A percentile compares a stretch with the other conserved stretches of the same genome.
These are phyloP conservation scores for Bimastos eiseni DNA, from an alignment of 2,888 invertebrate genomes.

Conservation along the genomic window DNA sequence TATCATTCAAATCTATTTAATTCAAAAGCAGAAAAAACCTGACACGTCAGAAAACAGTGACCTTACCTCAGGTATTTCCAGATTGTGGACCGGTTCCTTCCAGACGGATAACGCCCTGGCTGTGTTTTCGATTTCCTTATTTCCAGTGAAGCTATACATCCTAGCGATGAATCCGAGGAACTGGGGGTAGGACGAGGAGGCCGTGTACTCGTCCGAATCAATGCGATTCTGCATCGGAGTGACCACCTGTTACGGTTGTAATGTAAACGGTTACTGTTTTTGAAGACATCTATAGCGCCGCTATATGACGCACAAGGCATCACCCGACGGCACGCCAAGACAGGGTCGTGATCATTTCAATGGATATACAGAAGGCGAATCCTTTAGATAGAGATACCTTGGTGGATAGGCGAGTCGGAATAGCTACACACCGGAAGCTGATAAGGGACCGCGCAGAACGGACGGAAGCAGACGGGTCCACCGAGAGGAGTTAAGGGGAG, in stretches of 20 bases:
- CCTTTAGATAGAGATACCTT: no score
- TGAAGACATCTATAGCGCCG: no score
- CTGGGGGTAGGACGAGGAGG: conserved; percentile 16
- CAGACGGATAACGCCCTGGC: conserved; percentile 27
- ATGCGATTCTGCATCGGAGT: conserved; percentile 10
- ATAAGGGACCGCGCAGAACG: no score
- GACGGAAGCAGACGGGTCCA: no score
- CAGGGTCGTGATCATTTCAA: no score
- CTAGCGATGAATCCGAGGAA: conserved; percentile 2
- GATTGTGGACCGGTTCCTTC: conserved; percentile 29
- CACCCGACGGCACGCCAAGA: no score
- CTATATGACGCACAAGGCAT: no score
- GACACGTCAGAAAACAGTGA: neutral
- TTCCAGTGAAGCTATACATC: conserved; percentile 19
- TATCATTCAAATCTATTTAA: neutral
- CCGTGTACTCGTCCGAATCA: neutral
- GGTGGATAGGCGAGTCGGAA: no score
- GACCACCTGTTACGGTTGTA: neutral
- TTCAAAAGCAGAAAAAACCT: neutral
- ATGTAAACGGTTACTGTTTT: no score
- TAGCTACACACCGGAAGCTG: no score
- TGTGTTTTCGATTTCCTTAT: neutral
- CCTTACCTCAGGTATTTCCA: conserved; percentile 34
- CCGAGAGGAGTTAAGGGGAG: no score
- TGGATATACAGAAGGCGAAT: no score